These are phyloP conservation scores for Periphyllus acericola DNA, from an alignment of 2,888 invertebrate genomes.

Conservation along the genomic window DNA sequence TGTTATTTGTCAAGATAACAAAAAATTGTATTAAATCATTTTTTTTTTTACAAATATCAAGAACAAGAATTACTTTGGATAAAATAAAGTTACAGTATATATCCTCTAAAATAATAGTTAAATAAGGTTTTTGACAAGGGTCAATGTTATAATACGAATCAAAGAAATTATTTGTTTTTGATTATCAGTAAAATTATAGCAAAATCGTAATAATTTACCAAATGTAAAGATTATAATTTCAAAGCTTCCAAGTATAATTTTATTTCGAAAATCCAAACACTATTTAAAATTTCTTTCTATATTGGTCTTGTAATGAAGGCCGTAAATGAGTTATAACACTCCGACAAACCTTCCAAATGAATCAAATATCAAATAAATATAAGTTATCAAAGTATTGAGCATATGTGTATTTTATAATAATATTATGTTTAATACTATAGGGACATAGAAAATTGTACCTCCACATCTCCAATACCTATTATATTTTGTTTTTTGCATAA, in stretches of 20 bases:
- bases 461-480: no score
- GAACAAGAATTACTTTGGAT: neutral
- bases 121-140: conserved; percentile 29
- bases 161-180: conserved; percentile 16
- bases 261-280: no score
- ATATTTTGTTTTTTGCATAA: no score
- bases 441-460: no score
- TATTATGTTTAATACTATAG: neutral
- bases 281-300: no score
- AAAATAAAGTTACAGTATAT: neutral
- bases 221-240: neutral
- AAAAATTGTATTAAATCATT: neutral
- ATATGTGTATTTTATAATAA: neutral
- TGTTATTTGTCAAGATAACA: neutral
- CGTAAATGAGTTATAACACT: no score
- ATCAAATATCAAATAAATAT: no score
- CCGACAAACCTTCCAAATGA: no score
- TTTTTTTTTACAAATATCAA: neutral
- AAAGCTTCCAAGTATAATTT: no score
- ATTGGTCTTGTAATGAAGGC: neutral
- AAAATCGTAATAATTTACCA: neutral
- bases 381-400: neutral
- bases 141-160: neutral
- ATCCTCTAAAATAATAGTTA: neutral
- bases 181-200: conserved; percentile 1